These are phyloP conservation scores for Solen grandis DNA, from an alignment of 1,140 invertebrate species.

Conservation along the genomic window DNA sequence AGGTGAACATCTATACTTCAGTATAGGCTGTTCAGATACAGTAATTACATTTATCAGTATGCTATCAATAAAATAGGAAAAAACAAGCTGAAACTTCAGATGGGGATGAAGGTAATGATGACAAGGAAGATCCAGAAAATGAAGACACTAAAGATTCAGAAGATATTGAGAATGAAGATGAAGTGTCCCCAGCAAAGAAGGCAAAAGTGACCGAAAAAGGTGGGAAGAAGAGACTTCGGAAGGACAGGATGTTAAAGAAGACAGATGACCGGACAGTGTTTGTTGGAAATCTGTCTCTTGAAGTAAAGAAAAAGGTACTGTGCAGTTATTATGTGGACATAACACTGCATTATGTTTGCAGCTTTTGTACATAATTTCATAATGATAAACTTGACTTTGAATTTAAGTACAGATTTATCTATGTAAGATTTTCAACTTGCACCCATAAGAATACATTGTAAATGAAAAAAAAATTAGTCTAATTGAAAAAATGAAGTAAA, in stretches of 20 bases:
- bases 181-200: no score
- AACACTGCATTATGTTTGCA: not conserved
- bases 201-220: not conserved
- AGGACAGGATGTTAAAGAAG: conserved; percentile 21
- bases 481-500: no score
- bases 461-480: no score
- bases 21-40: no score
- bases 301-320: conserved; percentile 38
- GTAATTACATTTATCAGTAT: no score
- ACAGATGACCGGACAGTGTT: conserved; percentile 33
- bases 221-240: conserved; percentile 11
- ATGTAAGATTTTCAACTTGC: no score
- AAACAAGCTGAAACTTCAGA: no score
- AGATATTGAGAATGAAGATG: not conserved
- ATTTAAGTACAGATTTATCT: not conserved
- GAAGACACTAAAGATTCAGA: not conserved
- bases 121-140: not conserved
- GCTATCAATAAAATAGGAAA: no score
- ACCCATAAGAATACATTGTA: no score
- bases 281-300: conserved; percentile 44
- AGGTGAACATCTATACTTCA: no score
- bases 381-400: not conserved
- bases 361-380: no score
- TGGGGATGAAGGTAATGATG: not conserved
- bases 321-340: not conserved